Conservation (phyloP, 2,113 vertebrate species). For the Porphyrio hochstetteri region DNA sequence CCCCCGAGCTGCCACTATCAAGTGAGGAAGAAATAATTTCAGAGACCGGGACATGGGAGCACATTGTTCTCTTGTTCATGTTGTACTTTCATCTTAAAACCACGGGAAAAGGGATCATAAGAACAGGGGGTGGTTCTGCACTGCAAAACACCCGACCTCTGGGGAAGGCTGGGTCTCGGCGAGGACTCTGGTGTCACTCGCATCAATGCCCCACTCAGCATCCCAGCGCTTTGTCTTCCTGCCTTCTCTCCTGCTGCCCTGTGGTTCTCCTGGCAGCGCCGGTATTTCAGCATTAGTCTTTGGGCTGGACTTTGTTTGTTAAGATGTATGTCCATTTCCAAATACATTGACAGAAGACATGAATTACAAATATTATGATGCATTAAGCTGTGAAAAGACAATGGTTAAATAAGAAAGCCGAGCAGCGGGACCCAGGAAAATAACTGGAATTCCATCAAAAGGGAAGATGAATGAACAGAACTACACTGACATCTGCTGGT, state of each 20-base stretch:
- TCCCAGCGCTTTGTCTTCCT: slow-evolving; percentile 51
- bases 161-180: background rate
- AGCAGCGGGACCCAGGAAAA: slow-evolving; percentile 38
- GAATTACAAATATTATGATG: slow-evolving; percentile 74
- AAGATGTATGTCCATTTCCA: slow-evolving; percentile 57
- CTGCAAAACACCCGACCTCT: background rate
- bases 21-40: background rate
- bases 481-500: slow-evolving; percentile 84
- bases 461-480: slow-evolving; percentile 78
- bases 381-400: slow-evolving; percentile 75
- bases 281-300: background rate
- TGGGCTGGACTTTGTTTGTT: slow-evolving; percentile 32
- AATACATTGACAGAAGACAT: slow-evolving; percentile 51
- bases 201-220: background rate
- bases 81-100: background rate
- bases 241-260: slow-evolving; percentile 7
- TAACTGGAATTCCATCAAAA: slow-evolving; percentile 71
- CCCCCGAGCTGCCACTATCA: background rate
- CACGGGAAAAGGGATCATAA: background rate
- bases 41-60: background rate
- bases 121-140: background rate
- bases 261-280: background rate
- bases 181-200: background rate
- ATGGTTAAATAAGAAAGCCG: slow-evolving; percentile 77
- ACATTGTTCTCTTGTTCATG: background rate